Base-by-base conservation (phyloP, 2,797 vertebrate species). In the Sebastes hubbsi region DNA sequence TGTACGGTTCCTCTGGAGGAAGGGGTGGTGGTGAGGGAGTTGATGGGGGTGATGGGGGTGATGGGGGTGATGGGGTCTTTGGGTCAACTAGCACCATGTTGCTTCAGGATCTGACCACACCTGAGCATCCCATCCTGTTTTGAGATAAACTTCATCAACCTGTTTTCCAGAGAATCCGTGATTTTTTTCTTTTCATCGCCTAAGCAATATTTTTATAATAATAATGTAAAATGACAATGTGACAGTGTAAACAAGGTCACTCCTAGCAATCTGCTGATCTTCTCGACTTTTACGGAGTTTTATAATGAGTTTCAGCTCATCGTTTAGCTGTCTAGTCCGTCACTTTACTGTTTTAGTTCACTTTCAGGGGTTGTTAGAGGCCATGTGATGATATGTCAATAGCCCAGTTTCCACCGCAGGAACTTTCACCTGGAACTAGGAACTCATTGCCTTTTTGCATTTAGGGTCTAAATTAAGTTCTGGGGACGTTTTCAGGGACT, bases 1-100 rank as follows among this genome's bases (percentile, higher is more conserved):
- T 4, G 7, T 32, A 76, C 13, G 3, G 32, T 76, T 76, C 85
- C 75, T 76, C 56, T n/a, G 77, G 77, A 87, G 78, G 71, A 52
- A n/a, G 75, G 32, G 24, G 12, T 29, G 52, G 27, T 8, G 64
- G 58, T 61, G 54, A 54, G 14, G 34, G 34, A 4, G 24, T 20
- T 27, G 12, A 64, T 36, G 32, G 36, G 38, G 54, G 3, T 10
- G 64, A 64, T 5, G 27, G 36, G 38, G 54, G 2, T 10, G 64
- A 34, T 11, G 9, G 9, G 32, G 63, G 29, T 34, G 10, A 12
- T 8, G 29, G 24, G 32, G 38, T 75, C 54, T 63, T 8, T 22
- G 8, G 42, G 60, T 83, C 67, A 77, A 66, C 58, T 73, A 82
- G 34, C 58, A 38, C 13, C n/a, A 32, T 67, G 72, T 20, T 54